A percentile compares a stretch with the other conserved stretches of the same genome.
Evolutionary conservation across 2,797 vertebrate genomes (phyloP).

Genomic region (Bradypodion pumilum): DNA sequence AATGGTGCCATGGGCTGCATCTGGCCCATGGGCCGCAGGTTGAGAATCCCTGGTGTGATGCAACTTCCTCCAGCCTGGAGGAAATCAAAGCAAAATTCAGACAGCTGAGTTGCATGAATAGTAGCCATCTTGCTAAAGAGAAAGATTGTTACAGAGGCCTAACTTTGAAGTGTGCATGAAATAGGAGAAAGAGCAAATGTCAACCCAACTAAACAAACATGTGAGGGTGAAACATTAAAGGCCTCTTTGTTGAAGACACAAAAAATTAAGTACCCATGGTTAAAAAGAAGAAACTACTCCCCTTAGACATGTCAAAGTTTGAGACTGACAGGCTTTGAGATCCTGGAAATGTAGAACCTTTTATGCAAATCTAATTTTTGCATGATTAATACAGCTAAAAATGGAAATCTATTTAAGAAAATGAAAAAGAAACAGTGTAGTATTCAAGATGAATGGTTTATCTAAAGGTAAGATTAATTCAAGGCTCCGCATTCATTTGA

Average conservation of each 20-base stretch:
- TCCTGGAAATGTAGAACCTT: slow-evolving; percentile 17
- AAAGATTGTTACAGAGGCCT: slow-evolving; percentile 48
- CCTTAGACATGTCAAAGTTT: not conserved
- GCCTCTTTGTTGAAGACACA: slow-evolving; percentile 17
- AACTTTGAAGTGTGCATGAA: slow-evolving; percentile 33
- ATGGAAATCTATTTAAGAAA: not conserved
- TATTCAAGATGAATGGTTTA: not conserved
- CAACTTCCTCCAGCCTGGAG: slow-evolving; percentile 52
- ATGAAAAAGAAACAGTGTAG: not conserved
- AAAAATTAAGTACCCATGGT: not conserved
- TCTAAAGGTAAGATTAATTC: not conserved
- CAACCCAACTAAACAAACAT: slow-evolving; percentile 10
- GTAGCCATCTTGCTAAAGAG: slow-evolving; percentile 31
- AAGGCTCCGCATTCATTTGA: not conserved
- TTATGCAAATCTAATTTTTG: not conserved
- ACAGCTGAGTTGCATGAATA: slow-evolving; percentile 46
- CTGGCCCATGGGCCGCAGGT: too few species aligned
- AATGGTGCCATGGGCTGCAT: too few species aligned
- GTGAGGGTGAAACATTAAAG: slow-evolving; percentile 10
- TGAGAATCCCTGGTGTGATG: too few species aligned
- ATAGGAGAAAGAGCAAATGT: slow-evolving; percentile 16
- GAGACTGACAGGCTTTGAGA: not conserved
- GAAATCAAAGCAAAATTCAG: slow-evolving; percentile 57
- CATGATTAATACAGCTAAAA: not conserved
- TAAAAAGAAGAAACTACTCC: slow-evolving; percentile 30